These are phyloP conservation scores for Oxystoma pomonae DNA, from an alignment of 2,888 invertebrate genomes.

Conservation along the genomic window DNA sequence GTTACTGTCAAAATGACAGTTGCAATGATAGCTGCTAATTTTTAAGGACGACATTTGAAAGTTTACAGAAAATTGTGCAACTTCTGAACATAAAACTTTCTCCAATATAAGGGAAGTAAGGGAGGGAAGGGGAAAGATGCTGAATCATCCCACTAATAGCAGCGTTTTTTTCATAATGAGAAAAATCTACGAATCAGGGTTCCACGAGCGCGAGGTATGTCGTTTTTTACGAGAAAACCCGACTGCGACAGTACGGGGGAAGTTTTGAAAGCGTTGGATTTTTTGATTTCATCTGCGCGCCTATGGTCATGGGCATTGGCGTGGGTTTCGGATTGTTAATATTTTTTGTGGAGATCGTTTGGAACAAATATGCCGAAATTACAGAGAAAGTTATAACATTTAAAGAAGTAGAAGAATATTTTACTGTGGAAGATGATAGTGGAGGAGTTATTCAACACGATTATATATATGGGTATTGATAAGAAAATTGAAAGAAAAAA, in stretches of 20 bases:
- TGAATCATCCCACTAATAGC: too few relatives aligned
- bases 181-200: slow-evolving; percentile 54
- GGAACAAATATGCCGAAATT: neutral
- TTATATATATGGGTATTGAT: neutral
- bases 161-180: slow-evolving; percentile 27
- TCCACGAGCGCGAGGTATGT: slow-evolving; percentile 53
- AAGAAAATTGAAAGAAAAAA: neutral
- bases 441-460: neutral
- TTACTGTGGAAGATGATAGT: neutral
- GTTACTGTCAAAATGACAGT: too few relatives aligned
- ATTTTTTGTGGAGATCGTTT: neutral
- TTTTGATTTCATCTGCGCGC: slow-evolving; percentile 55
- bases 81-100: too few relatives aligned
- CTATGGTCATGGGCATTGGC: slow-evolving; percentile 19
- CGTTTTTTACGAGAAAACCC: slow-evolving; percentile 58
- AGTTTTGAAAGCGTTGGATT: slow-evolving; percentile 60
- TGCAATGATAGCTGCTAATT: too few relatives aligned
- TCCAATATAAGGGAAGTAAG: too few relatives aligned
- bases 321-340: neutral
- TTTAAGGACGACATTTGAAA: too few relatives aligned
- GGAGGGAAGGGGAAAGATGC: too few relatives aligned
- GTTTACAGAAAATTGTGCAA: too few relatives aligned
- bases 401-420: neutral
- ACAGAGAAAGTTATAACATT: neutral
- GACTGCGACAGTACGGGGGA: slow-evolving; percentile 54